These are phyloP conservation scores for Mythimna pallens DNA, from an alignment of 2,888 invertebrate species.

Conservation along the genomic window DNA sequence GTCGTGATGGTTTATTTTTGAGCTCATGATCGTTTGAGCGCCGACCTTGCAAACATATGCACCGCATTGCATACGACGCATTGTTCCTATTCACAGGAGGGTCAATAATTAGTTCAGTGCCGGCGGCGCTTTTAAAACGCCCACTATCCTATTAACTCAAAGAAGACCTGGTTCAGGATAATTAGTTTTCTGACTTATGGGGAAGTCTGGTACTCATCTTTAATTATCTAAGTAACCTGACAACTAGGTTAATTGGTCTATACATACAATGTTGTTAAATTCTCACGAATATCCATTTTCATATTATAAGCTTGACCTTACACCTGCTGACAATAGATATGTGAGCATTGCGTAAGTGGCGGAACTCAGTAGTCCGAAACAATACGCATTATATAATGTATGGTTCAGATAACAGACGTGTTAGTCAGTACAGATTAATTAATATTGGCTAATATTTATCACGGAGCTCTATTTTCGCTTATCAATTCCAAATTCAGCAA, in stretches of 20 bases:
- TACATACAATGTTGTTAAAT: conserved; percentile 44
- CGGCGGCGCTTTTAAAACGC: conserved; percentile 75
- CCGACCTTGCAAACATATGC: conserved; percentile 77
- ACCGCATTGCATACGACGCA: conserved; percentile 72
- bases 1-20: conserved; percentile 73
- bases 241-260: conserved; percentile 59
- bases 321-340: conserved; percentile 71
- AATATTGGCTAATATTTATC: conserved; percentile 45
- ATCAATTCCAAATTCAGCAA: conserved; percentile 47
- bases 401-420: conserved; percentile 45
- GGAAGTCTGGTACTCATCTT: conserved; percentile 51
- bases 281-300: conserved; percentile 57
- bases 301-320: conserved; percentile 64
- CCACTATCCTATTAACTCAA: conserved; percentile 75
- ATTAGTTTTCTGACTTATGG: conserved; percentile 49
- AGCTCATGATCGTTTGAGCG: conserved; percentile 70
- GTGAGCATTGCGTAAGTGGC: conserved; percentile 67
- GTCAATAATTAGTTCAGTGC: conserved; percentile 75
- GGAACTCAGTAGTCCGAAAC: conserved; percentile 70
- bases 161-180: conserved; percentile 61
- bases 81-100: conserved; percentile 72
- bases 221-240: conserved; percentile 41
- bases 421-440: conserved; percentile 48
- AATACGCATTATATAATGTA: conserved; percentile 67
- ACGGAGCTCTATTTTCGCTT: conserved; percentile 28